Conservation (phyloP, 2,888 invertebrate genomes). For the Deroplatys truncata region DNA sequence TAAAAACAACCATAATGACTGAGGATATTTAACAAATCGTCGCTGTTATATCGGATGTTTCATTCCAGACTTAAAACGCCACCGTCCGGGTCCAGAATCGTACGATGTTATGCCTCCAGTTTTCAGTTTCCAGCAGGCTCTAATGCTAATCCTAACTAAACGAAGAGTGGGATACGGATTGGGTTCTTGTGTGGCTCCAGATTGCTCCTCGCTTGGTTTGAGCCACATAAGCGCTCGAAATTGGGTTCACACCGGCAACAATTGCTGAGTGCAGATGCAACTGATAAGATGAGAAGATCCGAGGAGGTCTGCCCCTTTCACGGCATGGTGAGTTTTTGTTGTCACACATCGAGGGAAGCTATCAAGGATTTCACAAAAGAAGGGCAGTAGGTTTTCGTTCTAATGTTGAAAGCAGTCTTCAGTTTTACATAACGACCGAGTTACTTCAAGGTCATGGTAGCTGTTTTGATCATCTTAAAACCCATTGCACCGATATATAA, state of each 20-base stretch:
- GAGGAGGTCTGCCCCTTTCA: neutral
- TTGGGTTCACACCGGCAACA: neutral
- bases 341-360: neutral
- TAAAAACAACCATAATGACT: no score
- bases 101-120: neutral
- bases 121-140: neutral
- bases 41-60: no score
- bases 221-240: neutral
- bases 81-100: no score
- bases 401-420: no score
- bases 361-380: neutral
- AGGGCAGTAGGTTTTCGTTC: no score
- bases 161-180: neutral
- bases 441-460: no score
- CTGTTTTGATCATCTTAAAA: no score
- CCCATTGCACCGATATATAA: no score
- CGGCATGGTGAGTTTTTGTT: neutral
- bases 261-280: neutral
- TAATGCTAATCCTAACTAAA: neutral
- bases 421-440: no score
- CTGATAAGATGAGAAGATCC: neutral
- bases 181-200: neutral
- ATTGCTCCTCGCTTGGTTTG: neutral
- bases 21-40: no score
- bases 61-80: no score